These are phyloP conservation scores for Andrena camellia DNA, from an alignment of 2,888 invertebrate genomes.

Conservation along the genomic window DNA sequence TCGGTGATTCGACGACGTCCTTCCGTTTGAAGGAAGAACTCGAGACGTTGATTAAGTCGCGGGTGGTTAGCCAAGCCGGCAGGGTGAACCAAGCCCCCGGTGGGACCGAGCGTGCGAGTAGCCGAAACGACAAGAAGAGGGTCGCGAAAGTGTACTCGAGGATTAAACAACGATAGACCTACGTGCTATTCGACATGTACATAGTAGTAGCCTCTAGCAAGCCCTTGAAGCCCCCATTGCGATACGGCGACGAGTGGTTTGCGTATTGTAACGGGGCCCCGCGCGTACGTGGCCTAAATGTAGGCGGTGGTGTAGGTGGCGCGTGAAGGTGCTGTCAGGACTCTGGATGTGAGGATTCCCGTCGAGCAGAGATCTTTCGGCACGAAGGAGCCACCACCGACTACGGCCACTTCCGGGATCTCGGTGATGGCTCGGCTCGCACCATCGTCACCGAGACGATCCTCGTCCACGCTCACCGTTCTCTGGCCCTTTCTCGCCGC, in stretches of 20 bases:
- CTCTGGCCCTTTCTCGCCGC: conserved; percentile 28
- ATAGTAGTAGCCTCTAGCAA: conserved; percentile 81
- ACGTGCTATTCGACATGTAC: conserved; percentile 82
- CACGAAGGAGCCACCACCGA: conserved; percentile 76
- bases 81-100: conserved; percentile 24
- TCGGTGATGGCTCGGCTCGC: conserved; percentile 73
- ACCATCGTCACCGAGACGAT: conserved; percentile 29
- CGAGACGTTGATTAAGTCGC: no score
- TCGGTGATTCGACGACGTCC: not conserved
- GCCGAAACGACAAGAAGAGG: conserved; percentile 1
- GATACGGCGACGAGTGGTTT: conserved; percentile 72
- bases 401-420: conserved; percentile 78
- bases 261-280: conserved; percentile 65
- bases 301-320: conserved; percentile 84
- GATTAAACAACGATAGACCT: conserved; percentile 79
- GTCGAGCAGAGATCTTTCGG: conserved; percentile 81
- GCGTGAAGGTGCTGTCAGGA: conserved; percentile 82
- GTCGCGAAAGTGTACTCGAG: conserved; percentile 71
- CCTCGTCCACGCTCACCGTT: conserved; percentile 63
- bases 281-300: conserved; percentile 80
- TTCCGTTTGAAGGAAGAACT: not conserved
- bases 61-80: no score
- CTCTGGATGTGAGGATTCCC: conserved; percentile 81
- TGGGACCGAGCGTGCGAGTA: conserved; percentile 15
- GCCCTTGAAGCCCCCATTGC: conserved; percentile 80